These are phyloP conservation scores for Hystrix cristata DNA, from an alignment of 2,113 vertebrate species.

Conservation along the genomic window DNA sequence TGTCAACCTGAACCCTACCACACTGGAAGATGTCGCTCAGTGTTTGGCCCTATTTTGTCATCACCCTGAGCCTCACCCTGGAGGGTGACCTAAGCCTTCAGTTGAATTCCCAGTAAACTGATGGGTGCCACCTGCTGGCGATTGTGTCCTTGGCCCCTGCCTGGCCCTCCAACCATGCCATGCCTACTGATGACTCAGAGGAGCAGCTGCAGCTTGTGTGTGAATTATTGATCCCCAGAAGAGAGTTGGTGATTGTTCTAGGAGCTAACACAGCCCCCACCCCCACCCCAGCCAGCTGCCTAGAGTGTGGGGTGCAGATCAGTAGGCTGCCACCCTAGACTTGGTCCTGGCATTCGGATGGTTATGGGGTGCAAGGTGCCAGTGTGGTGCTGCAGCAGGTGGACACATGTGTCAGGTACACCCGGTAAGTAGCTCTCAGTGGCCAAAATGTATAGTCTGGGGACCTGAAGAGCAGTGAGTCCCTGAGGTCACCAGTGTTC, in stretches of 20 bases:
- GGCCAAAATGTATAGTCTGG: not conserved
- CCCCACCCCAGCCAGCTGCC: constrained; percentile 36
- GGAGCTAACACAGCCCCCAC: not conserved
- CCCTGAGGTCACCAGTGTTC: not conserved
- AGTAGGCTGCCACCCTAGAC: not conserved
- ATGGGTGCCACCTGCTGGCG: constrained; percentile 12
- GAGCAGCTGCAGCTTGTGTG: constrained; percentile 65
- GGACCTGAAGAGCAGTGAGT: not conserved
- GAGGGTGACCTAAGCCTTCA: not conserved
- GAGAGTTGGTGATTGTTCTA: constrained; percentile 64
- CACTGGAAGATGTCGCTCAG: not conserved
- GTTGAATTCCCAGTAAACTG: not conserved
- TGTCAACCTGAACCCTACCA: not conserved
- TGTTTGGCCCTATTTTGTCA: not conserved
- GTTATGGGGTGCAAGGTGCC: not conserved
- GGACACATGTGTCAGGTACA: not conserved
- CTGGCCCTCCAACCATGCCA: constrained; percentile 27
- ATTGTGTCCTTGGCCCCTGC: not conserved
- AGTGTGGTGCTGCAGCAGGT: not conserved
- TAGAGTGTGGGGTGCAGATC: not conserved
- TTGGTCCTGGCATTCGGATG: not conserved
- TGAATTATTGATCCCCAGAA: constrained; percentile 76
- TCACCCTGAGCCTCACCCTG: not conserved
- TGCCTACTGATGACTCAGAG: constrained; percentile 67
- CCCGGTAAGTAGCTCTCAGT: not conserved